A percentile compares a stretch with the other conserved stretches of the same genome.
Evolutionary conservation across 2,797 vertebrate genomes (phyloP).

Genomic region (Spinus olivaceus): DNA sequence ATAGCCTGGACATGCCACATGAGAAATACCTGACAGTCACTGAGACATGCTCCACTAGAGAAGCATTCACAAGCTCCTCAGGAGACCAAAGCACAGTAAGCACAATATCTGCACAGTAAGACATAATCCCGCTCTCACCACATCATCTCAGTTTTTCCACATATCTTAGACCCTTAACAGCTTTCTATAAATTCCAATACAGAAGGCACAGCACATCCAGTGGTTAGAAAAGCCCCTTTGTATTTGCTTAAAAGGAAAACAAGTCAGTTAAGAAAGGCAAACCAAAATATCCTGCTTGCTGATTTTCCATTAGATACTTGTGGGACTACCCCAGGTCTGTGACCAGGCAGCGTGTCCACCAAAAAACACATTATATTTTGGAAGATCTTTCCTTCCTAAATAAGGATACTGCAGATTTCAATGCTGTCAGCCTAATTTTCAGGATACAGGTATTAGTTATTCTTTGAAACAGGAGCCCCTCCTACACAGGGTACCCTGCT

Average conservation of each 20-base stretch:
- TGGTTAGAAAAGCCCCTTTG: not conserved
- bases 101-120: not conserved
- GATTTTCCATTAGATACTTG: not conserved
- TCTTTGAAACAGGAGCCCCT: not conserved
- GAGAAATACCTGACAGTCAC: not conserved
- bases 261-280: not conserved
- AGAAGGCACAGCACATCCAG: not conserved
- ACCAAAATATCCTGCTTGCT: not conserved
- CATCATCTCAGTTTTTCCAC: not conserved
- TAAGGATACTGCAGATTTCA: not conserved
- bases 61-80: not conserved
- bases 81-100: not conserved
- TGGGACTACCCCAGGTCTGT: not conserved
- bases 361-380: not conserved
- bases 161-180: not conserved
- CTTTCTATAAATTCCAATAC: not conserved
- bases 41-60: not conserved
- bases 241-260: not conserved
- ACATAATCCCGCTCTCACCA: not conserved
- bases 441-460: not conserved
- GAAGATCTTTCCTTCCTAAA: not conserved
- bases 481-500: not conserved
- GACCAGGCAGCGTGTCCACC: not conserved
- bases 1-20: not conserved
- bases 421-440: not conserved